Conservation (phyloP, 2,888 invertebrate genomes). For the Gibbula magus region DNA sequence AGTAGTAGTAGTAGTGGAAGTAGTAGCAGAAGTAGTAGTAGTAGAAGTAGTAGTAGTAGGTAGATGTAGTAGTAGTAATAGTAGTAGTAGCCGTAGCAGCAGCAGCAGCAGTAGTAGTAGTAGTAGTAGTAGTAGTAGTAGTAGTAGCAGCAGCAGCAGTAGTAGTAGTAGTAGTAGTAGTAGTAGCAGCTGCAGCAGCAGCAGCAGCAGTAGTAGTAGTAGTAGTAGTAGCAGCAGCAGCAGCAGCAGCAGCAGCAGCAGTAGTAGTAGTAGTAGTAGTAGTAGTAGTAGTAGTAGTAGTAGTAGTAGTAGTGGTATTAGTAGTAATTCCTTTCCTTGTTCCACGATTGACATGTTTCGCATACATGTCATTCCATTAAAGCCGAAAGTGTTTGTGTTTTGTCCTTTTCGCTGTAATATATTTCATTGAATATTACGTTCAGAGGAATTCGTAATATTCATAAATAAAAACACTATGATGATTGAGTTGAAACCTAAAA, state of each 20-base stretch:
- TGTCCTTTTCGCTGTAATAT: no score
- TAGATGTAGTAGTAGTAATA: conserved; percentile 5
- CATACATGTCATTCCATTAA: background rate
- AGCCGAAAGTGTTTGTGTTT: no score
- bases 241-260: background rate
- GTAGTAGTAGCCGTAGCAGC: background rate
- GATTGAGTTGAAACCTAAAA: no score
- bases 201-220: background rate
- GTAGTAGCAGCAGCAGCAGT: conserved; percentile 15
- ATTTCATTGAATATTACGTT: no score
- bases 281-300: background rate
- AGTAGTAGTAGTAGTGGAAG: background rate
- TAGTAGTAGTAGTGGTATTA: background rate
- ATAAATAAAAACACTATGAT: no score
- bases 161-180: conserved; percentile 10
- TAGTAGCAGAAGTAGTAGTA: conserved; percentile 5
- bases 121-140: conserved; percentile 18
- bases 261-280: conserved; percentile 12
- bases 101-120: conserved; percentile 13
- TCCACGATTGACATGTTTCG: background rate
- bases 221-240: background rate
- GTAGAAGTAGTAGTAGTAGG: conserved; percentile 17
- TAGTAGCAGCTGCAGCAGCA: background rate
- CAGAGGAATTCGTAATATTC: no score
- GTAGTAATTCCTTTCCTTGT: background rate